These are phyloP conservation scores for Pseudomyrmex pallidus DNA, from an alignment of 1,140 invertebrate genomes.

Conservation along the genomic window DNA sequence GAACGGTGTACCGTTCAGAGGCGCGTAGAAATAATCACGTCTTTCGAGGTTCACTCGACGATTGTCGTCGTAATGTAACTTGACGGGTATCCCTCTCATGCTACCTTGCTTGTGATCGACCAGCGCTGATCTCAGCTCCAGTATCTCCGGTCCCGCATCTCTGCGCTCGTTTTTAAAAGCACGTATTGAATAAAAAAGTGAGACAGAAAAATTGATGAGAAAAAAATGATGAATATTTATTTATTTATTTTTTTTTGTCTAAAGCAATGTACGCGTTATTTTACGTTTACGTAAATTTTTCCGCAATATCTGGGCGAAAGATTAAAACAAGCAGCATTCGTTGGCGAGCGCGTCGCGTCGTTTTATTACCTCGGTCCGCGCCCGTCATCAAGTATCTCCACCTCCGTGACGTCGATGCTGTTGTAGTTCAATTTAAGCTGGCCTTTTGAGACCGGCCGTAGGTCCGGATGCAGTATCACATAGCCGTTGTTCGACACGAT, in stretches of 20 bases:
- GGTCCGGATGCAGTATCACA: slow-evolving; percentile 92
- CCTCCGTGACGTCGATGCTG: slow-evolving; percentile 97
- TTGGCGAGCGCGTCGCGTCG: neutral
- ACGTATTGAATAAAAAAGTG: neutral
- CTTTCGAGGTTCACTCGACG: slow-evolving; percentile 92
- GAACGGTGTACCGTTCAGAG: slow-evolving; percentile 93
- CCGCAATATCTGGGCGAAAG: neutral
- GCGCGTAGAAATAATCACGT: slow-evolving; percentile 94
- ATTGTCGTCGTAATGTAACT: slow-evolving; percentile 93
- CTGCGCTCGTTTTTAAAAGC: slow-evolving; percentile 63
- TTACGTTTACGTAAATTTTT: neutral
- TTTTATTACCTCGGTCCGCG: slow-evolving; percentile 82
- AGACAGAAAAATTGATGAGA: neutral
- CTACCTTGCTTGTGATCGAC: slow-evolving; percentile 89
- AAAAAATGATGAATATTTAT: neutral
- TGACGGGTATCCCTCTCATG: slow-evolving; percentile 89
- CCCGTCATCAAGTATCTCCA: slow-evolving; percentile 93
- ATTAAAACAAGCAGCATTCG: neutral
- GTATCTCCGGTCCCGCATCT: slow-evolving; percentile 82
- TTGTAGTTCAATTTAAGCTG: slow-evolving; percentile 96
- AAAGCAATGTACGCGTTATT: neutral
- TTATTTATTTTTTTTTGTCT: neutral
- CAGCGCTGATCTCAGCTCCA: slow-evolving; percentile 89
- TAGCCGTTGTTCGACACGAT: slow-evolving; percentile 99
- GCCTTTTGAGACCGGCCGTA: slow-evolving; percentile 90